Base-by-base conservation (phyloP, 2,797 vertebrate genomes). In the Pseudotriccus pelzelni region DNA sequence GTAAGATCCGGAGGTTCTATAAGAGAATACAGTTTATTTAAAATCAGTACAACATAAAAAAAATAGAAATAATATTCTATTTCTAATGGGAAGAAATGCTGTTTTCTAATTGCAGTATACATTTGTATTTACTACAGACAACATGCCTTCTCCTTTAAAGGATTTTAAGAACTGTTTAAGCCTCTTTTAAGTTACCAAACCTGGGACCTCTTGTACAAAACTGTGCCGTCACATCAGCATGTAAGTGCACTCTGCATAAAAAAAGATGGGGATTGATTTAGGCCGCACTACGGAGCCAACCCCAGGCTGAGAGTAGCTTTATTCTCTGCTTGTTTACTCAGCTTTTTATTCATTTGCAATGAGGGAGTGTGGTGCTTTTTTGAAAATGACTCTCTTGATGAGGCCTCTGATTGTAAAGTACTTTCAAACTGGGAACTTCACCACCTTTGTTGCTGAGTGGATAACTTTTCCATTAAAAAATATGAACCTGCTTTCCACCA, bases 181-280 rank as follows among this genome's bases (percentile, higher is more conserved):
- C 93, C 95, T 96, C 94, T 96, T 97, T 97, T 90, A 94, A 97
- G 97, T 97, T 97, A 96, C 96, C 94, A 97, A 97, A 97, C 96
- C 92, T 94, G 92, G 92, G 95, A 94, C 91, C 96, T 97, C 96
- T 97, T 97, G 77, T 95, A 96, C 84, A 96, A 97, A 97, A 95
- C 97, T 94, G 88, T 97, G 95, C 94, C 96, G 96, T 97, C 96
- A 96, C 96, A 97, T 96, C 97, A 97, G 96, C 96, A 96, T 95
- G 87, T 97, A 97, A 97, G 96, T 97, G 97, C 96, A 96, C 97
- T 97, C 97, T 97, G 97, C 96, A 97, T 97, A 97, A 94, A 97
- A 96, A 96, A 97, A 94, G 96, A 94, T 76, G 83, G 76, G 85
- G 93, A 96, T 96, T 97, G 97, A 97, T 97, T 97, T 96, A 97